Conservation (phyloP, 2,113 vertebrate species). For the Hippocampus zosterae region DNA sequence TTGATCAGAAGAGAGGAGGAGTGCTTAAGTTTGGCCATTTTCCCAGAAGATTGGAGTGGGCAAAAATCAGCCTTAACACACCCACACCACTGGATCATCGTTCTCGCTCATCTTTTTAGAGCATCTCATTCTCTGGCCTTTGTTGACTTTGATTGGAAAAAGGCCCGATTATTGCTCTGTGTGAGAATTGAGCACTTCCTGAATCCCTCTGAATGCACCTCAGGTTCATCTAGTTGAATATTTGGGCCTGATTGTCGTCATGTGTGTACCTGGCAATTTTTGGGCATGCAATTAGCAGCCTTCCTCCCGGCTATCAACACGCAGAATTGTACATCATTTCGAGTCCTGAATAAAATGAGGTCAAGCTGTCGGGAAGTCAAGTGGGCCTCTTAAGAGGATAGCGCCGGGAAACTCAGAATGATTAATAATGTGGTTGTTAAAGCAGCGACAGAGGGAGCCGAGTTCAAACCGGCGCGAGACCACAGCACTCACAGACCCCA, state of each 20-base stretch:
- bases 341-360: neutral
- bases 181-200: neutral
- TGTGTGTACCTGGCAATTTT: neutral
- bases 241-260: neutral
- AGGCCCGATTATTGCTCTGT: neutral
- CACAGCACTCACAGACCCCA: constrained; percentile 14
- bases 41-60: too few relatives aligned
- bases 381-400: constrained; percentile 23
- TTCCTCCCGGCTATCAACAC: neutral
- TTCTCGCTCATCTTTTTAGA: too few relatives aligned
- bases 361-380: constrained; percentile 14
- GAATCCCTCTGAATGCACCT: neutral
- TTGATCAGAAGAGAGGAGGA: neutral
- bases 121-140: too few relatives aligned
- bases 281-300: neutral
- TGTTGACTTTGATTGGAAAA: too few relatives aligned
- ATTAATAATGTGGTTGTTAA: constrained; percentile 21
- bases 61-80: too few relatives aligned
- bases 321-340: neutral
- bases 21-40: too few relatives aligned
- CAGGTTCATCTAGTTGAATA: neutral
- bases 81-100: too few relatives aligned
- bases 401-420: too few relatives aligned
- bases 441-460: neutral
- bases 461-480: constrained; percentile 12